A percentile compares a stretch with the other conserved stretches of the same genome.
Evolutionary conservation across 1,140 invertebrate genomes (phyloP).

Genomic region (Cydia pomonella): DNA sequence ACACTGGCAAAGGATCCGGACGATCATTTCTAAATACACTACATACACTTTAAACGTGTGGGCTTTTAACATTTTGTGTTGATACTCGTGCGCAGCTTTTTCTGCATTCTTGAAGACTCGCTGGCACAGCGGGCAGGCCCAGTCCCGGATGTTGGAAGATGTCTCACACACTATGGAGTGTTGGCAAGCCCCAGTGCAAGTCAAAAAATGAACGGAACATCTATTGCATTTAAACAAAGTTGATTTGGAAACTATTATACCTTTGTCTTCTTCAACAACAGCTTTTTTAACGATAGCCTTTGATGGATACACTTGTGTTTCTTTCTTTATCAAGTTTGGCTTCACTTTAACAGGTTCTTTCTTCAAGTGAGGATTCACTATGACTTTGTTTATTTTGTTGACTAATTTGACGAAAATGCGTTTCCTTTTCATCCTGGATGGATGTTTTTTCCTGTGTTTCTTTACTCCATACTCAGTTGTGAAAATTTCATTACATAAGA

Average conservation of each 20-base stretch:
- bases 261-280: neutral
- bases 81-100: conserved; percentile 32
- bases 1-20: conserved; percentile 37
- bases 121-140: conserved; percentile 37
- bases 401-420: neutral
- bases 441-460: neutral
- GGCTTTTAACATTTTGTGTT: conserved; percentile 33
- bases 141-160: neutral
- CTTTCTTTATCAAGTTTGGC: too few species aligned
- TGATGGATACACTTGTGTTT: neutral
- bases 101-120: conserved; percentile 35
- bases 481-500: neutral
- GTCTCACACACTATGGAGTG: conserved; percentile 14
- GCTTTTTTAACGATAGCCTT: neutral
- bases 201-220: conserved; percentile 39
- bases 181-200: neutral
- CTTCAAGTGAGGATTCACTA: neutral
- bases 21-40: conserved; percentile 34
- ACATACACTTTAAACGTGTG: conserved; percentile 42
- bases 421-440: neutral
- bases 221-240: conserved; percentile 41
- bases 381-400: neutral
- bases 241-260: conserved; percentile 34
- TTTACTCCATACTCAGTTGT: neutral
- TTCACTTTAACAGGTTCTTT: neutral